Evolutionary conservation across 1,140 invertebrate genomes (phyloP).

Genomic region (Mamestra configurata): DNA sequence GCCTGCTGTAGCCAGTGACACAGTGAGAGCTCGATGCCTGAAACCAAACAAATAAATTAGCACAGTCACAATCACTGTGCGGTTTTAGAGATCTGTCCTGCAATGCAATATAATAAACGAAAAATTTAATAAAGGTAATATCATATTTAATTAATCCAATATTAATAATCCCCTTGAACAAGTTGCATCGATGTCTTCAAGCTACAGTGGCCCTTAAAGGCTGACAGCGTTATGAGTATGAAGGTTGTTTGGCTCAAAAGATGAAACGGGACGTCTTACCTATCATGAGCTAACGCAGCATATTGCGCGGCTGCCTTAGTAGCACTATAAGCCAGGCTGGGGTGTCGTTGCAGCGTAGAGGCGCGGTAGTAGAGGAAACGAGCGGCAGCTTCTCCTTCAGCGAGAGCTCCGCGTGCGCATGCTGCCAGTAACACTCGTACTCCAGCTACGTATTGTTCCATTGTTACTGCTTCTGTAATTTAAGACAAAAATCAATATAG

Average conservation of each 20-base stretch:
- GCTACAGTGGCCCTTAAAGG: no score
- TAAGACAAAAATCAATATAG: no score
- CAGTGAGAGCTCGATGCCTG: slow-evolving; percentile 89
- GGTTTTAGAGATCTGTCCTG: no score
- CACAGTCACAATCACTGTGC: no score
- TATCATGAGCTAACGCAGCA: slow-evolving; percentile 88
- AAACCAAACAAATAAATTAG: slow-evolving; percentile 50
- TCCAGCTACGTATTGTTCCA: slow-evolving; percentile 83
- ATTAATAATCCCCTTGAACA: no score
- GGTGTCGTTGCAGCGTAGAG: slow-evolving; percentile 89
- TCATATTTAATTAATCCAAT: no score
- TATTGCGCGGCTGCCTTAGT: slow-evolving; percentile 89
- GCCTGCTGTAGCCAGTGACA: slow-evolving; percentile 90
- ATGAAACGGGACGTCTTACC: slow-evolving; percentile 61
- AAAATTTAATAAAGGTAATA: no score
- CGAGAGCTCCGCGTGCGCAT: slow-evolving; percentile 87
- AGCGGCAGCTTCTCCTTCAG: slow-evolving; percentile 89
- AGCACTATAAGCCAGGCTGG: slow-evolving; percentile 88
- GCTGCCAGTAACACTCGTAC: slow-evolving; percentile 77
- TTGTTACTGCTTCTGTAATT: slow-evolving; percentile 79
- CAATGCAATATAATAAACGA: no score
- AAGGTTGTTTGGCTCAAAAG: not conserved
- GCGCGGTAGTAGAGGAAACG: slow-evolving; percentile 90
- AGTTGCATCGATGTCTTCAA: no score
- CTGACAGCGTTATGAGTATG: no score